phyloP scores from a whole-genome alignment of 1,140 invertebrate species.

The Bombus pascuorum region DNA sequence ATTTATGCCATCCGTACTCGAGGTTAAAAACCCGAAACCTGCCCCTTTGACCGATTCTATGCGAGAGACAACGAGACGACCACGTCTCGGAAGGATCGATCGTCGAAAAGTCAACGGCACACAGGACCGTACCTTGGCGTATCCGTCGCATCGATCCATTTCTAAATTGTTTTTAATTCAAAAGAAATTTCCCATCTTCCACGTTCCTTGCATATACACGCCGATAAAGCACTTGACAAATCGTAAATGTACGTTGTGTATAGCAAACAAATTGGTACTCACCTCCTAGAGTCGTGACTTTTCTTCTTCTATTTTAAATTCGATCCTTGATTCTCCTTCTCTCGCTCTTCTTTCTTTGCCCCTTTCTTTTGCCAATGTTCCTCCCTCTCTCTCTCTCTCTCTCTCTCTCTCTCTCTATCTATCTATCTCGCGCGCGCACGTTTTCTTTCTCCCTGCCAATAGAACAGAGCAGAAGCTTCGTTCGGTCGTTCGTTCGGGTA shows the following conservation, averaged over 20 bases:
- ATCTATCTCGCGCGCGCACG: background rate
- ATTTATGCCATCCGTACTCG: background rate
- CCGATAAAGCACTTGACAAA: background rate
- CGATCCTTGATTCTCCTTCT: background rate
- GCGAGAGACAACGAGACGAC: slow-evolving; percentile 1
- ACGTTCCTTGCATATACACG: background rate
- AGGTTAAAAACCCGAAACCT: background rate
- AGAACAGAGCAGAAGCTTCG: background rate
- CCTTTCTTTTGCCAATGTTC: no score
- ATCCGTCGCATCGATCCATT: background rate
- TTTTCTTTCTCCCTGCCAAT: background rate
- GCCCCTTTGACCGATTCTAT: background rate
- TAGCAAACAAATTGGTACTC: background rate
- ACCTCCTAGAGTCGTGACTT: background rate
- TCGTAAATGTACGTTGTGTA: background rate
- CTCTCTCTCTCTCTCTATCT: background rate
- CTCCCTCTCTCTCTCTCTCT: background rate
- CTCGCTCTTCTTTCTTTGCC: background rate
- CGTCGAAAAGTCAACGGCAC: slow-evolving; percentile 29
- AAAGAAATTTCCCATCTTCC: background rate
- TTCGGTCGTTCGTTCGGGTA: slow-evolving; percentile 10
- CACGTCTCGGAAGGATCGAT: slow-evolving; percentile 26
- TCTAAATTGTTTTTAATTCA: background rate
- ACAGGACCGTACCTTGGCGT: background rate
- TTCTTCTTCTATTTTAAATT: background rate